A percentile compares a stretch with the other conserved stretches of the same genome.
Evolutionary conservation across 2,888 invertebrate species (phyloP).

Genomic region (Mystacides longicornis): DNA sequence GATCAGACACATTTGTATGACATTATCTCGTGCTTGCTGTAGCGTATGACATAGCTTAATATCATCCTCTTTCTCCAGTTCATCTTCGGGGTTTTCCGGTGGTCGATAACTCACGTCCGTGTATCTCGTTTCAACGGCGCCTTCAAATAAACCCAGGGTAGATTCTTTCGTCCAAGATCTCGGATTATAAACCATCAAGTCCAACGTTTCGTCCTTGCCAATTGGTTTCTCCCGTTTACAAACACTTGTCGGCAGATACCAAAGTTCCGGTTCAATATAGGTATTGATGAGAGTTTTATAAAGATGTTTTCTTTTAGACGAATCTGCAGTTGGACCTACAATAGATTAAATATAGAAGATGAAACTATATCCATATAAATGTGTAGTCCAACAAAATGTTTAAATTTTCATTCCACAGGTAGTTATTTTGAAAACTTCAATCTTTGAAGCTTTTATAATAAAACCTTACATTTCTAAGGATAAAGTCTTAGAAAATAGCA

Average conservation of each 20-base stretch:
- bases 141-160: slow-evolving; percentile 43
- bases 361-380: too few species aligned
- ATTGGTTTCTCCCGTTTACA: slow-evolving; percentile 30
- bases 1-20: slow-evolving; percentile 58
- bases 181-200: slow-evolving; percentile 39
- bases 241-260: slow-evolving; percentile 44
- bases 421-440: too few species aligned
- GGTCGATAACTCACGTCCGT: slow-evolving; percentile 37
- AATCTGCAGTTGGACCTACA: slow-evolving; percentile 14
- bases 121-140: slow-evolving; percentile 38
- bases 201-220: slow-evolving; percentile 33
- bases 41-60: slow-evolving; percentile 32
- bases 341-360: not conserved
- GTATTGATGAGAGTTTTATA: slow-evolving; percentile 30
- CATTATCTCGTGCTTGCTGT: slow-evolving; percentile 52
- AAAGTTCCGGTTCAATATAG: slow-evolving; percentile 47
- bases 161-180: slow-evolving; percentile 38
- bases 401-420: too few species aligned
- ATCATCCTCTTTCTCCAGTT: slow-evolving; percentile 24
- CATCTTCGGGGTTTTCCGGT: slow-evolving; percentile 1
- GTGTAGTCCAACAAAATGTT: too few species aligned
- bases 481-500: too few species aligned
- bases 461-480: too few species aligned
- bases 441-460: too few species aligned
- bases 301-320: slow-evolving; percentile 21